Conservation (phyloP, 1,140 invertebrate species). For the Dreissena polymorpha region DNA sequence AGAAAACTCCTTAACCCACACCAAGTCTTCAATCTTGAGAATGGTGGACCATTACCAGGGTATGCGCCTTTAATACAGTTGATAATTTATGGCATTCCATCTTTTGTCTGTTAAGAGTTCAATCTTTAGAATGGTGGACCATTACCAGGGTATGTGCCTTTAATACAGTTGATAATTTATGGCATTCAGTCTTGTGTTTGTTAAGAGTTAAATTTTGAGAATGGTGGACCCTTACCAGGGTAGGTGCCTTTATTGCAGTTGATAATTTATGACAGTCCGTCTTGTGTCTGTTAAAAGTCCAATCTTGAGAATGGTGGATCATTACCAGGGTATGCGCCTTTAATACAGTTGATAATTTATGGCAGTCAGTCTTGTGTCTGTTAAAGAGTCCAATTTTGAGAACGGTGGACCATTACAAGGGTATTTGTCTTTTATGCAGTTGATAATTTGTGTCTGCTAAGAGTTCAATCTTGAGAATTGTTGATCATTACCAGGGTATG, state of each 20-base stretch:
- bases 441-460: slow-evolving; percentile 53
- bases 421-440: too few species aligned
- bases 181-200: too few species aligned
- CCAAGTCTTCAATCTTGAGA: slow-evolving; percentile 99
- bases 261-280: too few species aligned
- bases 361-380: too few species aligned
- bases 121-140: too few species aligned
- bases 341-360: too few species aligned
- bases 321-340: slow-evolving; percentile 89
- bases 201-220: slow-evolving; percentile 98
- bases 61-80: slow-evolving; percentile 78
- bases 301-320: slow-evolving; percentile 99
- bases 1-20: slow-evolving; percentile 99
- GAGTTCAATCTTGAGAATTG: slow-evolving; percentile 99
- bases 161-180: too few species aligned
- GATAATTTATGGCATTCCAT: too few species aligned
- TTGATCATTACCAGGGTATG: slow-evolving; percentile 96
- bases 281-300: slow-evolving; percentile 86
- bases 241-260: slow-evolving; percentile 78
- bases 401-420: too few species aligned
- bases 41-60: slow-evolving; percentile 98
- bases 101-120: too few species aligned
- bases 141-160: too few species aligned
- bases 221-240: slow-evolving; percentile 98
- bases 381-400: too few species aligned